phyloP scores from a whole-genome alignment of 2,888 invertebrate genomes.

The Danaus chrysippus region DNA sequence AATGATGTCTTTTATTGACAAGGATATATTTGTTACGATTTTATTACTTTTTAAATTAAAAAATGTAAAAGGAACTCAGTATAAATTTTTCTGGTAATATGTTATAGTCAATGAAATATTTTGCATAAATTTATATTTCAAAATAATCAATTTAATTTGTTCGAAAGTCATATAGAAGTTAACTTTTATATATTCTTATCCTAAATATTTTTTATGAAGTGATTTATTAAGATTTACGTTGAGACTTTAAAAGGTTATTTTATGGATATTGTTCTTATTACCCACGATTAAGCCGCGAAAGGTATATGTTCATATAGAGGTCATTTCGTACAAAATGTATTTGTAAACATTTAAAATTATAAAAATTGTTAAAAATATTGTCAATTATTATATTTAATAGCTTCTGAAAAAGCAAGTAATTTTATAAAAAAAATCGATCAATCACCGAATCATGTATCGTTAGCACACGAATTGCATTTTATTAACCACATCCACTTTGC shows the following conservation, averaged over 20 bases:
- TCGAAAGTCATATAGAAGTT: not conserved
- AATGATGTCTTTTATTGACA: conserved; percentile 47
- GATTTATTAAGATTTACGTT: conserved; percentile 6
- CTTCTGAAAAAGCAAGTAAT: conserved; percentile 59
- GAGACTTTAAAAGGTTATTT: conserved; percentile 5
- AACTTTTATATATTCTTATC: not conserved
- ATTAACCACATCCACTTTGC: conserved; percentile 66
- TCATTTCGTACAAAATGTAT: not conserved
- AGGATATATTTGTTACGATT: conserved; percentile 10
- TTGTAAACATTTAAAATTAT: not conserved
- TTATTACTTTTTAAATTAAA: too few species aligned
- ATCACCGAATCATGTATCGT: conserved; percentile 73
- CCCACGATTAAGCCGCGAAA: not conserved
- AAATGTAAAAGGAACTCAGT: not conserved
- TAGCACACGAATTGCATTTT: conserved; percentile 67
- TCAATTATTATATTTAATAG: conserved; percentile 39
- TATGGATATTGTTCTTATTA: conserved; percentile 5
- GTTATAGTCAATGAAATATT: not conserved
- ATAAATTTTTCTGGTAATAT: not conserved
- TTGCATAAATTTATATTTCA: not conserved
- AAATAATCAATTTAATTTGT: not conserved
- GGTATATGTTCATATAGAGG: not conserved
- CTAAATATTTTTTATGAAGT: not conserved
- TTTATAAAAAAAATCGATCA: conserved; percentile 65
- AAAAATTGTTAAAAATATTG: not conserved